These are phyloP conservation scores for Paramisgurnus dabryanus DNA, from an alignment of 2,113 vertebrate species.

Conservation along the genomic window DNA sequence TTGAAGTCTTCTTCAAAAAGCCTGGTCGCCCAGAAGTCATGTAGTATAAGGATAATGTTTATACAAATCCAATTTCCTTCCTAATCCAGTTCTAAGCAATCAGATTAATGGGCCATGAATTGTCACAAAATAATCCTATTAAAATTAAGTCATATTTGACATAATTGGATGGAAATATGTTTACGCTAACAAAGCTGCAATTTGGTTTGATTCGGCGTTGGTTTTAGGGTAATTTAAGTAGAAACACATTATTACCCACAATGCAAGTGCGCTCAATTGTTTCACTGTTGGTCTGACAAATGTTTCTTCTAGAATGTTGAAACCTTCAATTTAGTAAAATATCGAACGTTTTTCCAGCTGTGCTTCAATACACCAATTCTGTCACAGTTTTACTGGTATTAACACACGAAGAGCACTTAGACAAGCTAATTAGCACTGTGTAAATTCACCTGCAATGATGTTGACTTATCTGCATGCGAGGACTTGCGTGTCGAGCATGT, in stretches of 20 bases:
- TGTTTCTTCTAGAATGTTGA: not conserved
- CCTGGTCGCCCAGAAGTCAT: not conserved
- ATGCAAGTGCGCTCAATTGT: not conserved
- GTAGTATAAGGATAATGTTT: conserved; percentile 3
- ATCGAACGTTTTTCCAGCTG: conserved; percentile 14
- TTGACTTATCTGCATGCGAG: conserved; percentile 22
- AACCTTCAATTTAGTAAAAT: conserved; percentile 1
- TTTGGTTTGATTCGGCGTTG: not conserved
- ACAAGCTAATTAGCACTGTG: conserved; percentile 34
- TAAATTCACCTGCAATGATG: conserved; percentile 43
- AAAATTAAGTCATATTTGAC: conserved; percentile 24
- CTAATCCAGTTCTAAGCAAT: conserved; percentile 15
- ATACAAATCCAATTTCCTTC: conserved; percentile 13
- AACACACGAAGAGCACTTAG: not conserved
- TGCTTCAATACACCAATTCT: not conserved
- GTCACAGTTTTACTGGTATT: not conserved
- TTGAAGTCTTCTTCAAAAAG: conserved; percentile 19
- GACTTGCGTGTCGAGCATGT: conserved; percentile 15
- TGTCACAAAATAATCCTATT: conserved; percentile 13
- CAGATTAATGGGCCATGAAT: conserved; percentile 19
- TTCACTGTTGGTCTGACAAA: not conserved
- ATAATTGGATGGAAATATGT: conserved; percentile 33
- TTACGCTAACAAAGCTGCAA: conserved; percentile 1
- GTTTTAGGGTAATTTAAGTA: conserved; percentile 3
- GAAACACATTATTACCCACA: not conserved